These are phyloP conservation scores for Euwallacea fornicatus DNA, from an alignment of 1,140 invertebrate genomes.

Conservation along the genomic window DNA sequence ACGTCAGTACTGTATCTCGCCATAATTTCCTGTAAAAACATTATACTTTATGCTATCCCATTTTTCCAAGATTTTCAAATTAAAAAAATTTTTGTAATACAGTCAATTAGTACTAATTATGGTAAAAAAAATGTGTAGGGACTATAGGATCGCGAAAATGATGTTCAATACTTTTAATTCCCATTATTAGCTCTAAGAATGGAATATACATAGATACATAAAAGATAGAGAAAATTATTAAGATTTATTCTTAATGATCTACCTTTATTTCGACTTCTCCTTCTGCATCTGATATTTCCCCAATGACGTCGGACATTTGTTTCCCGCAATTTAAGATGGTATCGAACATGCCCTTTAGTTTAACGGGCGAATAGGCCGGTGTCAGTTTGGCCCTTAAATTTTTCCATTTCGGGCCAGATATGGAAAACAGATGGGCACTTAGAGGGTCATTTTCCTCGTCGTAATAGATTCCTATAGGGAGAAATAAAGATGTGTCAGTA, in stretches of 20 bases:
- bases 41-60: neutral
- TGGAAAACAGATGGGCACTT: constrained; percentile 58
- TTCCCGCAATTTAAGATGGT: constrained; percentile 45
- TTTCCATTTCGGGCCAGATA: constrained; percentile 60
- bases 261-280: constrained; percentile 41
- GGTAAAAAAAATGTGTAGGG: too few relatives aligned
- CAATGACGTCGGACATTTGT: constrained; percentile 44
- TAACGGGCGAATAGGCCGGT: constrained; percentile 59
- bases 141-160: too few relatives aligned
- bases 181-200: neutral
- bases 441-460: constrained; percentile 58
- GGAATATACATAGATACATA: too few relatives aligned
- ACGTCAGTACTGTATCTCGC: constrained; percentile 61
- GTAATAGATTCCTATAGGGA: constrained; percentile 46
- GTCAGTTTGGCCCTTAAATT: constrained; percentile 56
- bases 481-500: neutral
- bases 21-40: constrained; percentile 41
- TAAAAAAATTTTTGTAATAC: neutral
- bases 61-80: neutral
- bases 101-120: too few relatives aligned
- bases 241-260: too few relatives aligned
- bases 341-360: constrained; percentile 56
- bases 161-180: neutral
- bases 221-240: too few relatives aligned
- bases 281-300: constrained; percentile 30